Evolutionary conservation across 2,113 vertebrate species (phyloP).

Genomic region (Nothobranchius kuhntae): DNA sequence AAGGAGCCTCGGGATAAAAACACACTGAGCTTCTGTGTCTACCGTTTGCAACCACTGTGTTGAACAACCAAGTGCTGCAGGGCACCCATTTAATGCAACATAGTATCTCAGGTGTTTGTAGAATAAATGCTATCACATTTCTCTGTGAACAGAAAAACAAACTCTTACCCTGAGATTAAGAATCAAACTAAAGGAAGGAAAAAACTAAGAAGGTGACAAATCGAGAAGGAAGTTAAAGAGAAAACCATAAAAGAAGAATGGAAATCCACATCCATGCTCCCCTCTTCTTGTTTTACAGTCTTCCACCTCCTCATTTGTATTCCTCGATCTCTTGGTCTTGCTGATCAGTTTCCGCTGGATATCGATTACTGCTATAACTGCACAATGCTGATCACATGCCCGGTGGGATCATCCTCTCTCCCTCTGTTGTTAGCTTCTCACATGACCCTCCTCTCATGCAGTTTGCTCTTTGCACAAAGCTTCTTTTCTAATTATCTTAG

Average conservation of each 20-base stretch:
- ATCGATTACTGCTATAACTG: slow-evolving; percentile 66
- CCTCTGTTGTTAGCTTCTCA: slow-evolving; percentile 16
- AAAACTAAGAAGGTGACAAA: slow-evolving; percentile 4
- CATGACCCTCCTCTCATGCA: slow-evolving; percentile 12
- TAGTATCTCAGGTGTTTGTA: slow-evolving; percentile 25
- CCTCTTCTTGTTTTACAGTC: background rate
- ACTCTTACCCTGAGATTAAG: background rate
- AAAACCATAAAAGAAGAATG: slow-evolving; percentile 12
- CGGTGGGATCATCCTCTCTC: slow-evolving; percentile 31
- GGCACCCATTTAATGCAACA: slow-evolving; percentile 54
- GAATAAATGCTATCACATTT: slow-evolving; percentile 43
- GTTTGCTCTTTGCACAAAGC: slow-evolving; percentile 21
- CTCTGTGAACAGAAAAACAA: slow-evolving; percentile 6
- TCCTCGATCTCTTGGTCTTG: slow-evolving; percentile 30
- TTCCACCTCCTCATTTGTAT: slow-evolving; percentile 40
- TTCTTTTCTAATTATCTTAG: slow-evolving; percentile 3
- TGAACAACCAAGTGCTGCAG: slow-evolving; percentile 40
- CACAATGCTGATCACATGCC: slow-evolving; percentile 46
- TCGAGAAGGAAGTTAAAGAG: slow-evolving; percentile 6
- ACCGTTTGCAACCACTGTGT: slow-evolving; percentile 39
- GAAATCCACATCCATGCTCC: slow-evolving; percentile 13
- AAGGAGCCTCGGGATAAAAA: slow-evolving; percentile 36
- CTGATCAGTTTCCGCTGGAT: slow-evolving; percentile 66
- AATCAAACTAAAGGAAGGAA: slow-evolving; percentile 4
- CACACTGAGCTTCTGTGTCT: slow-evolving; percentile 26